phyloP scores from a whole-genome alignment of 2,113 vertebrate species.

The Oreocharis arfaki region DNA sequence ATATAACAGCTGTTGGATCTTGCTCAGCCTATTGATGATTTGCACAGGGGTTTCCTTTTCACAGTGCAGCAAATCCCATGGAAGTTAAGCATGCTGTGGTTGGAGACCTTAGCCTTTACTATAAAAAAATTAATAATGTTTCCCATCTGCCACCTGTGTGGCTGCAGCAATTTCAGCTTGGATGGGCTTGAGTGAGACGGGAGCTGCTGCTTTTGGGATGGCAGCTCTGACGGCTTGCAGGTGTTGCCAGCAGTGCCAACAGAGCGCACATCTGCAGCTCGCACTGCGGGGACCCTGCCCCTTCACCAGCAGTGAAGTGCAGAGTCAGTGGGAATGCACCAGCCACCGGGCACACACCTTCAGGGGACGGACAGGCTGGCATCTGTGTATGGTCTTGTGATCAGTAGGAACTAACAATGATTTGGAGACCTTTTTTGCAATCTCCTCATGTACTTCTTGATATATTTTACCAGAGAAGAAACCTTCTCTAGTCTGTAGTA shows the following conservation, averaged over 20 bases:
- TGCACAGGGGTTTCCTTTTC: background rate
- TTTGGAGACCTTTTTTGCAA: background rate
- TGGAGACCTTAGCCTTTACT: background rate
- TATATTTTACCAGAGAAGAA: background rate
- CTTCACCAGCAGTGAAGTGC: background rate
- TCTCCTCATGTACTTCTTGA: background rate
- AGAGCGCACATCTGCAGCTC: accelerated
- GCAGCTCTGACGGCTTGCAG: background rate
- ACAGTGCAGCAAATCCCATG: background rate
- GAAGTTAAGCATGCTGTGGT: background rate
- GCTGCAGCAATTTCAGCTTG: background rate
- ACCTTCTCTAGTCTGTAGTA: background rate
- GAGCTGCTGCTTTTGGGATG: background rate
- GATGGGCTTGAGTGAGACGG: background rate
- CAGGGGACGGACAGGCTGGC: accelerated
- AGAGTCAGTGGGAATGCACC: background rate
- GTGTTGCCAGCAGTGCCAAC: background rate
- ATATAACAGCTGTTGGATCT: background rate
- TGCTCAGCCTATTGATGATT: background rate
- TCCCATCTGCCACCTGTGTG: background rate
- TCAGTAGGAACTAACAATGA: background rate
- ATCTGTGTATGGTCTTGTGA: background rate
- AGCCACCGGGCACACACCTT: background rate
- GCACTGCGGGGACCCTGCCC: background rate
- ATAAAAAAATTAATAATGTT: background rate